Evolutionary conservation across 37 sponge, comb jelly and placozoan genomes (phyloP).

Genomic region (Agelas oroides): DNA sequence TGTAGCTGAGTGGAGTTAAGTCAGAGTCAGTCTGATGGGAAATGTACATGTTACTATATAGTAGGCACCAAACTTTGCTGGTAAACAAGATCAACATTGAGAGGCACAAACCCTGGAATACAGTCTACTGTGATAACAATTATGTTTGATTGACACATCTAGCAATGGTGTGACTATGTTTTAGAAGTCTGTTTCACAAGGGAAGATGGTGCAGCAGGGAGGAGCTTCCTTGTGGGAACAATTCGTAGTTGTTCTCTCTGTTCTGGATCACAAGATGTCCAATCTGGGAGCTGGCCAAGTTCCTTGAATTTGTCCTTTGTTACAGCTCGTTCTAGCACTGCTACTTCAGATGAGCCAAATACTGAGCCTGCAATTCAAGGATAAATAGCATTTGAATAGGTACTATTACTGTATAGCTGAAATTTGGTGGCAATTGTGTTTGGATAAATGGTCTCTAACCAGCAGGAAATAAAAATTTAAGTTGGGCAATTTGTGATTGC

Average conservation of each 20-base stretch:
- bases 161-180: no score
- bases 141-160: no score
- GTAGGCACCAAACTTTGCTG: no score
- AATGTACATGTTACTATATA: no score
- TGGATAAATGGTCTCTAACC: no score
- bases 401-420: background rate
- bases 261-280: conserved; percentile 79
- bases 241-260: conserved; percentile 54
- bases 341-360: conserved; percentile 75
- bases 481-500: no score
- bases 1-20: no score
- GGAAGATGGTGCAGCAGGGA: conserved; percentile 45
- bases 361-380: conserved; percentile 60
- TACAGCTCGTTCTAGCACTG: conserved; percentile 74
- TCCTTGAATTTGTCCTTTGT: conserved; percentile 70
- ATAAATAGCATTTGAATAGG: background rate
- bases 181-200: background rate
- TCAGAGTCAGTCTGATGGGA: no score
- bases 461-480: no score
- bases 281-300: conserved; percentile 76
- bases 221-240: conserved; percentile 36
- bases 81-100: no score
- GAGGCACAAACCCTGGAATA: no score
- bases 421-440: background rate
- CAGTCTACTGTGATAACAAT: no score